Evolutionary conservation across 1,140 invertebrate species (phyloP), one percentile per base, ranked within the genome.

Genomic region (Pachypeltis micranthus): DNA sequence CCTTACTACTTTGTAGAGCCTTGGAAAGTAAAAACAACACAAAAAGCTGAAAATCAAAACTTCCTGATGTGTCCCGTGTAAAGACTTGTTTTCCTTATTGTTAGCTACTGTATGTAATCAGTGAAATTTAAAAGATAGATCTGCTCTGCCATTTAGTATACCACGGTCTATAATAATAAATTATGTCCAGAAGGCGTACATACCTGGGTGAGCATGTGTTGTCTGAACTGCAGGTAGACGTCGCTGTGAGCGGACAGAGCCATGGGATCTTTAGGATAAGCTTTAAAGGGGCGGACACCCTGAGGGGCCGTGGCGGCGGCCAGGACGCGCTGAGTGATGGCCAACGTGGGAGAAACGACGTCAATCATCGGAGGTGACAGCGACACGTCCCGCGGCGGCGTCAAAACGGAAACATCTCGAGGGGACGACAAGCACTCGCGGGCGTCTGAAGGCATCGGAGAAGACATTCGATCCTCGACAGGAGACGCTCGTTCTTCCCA

Each of bases 191-290:
- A n/a, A 1, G 78, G 77, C 51, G 73, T 77, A 58, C 79, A 78
- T 21, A 87, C 81, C n/a, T 82, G 80, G 1, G 81, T 75, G 0
- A 89, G 70, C 70, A 87, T 83, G 47, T 79, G 74, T 34, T 81
- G 76, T 10, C 86, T 77, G 66, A 88, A 90, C 29, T 81, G 80
- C 1, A 77, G 74, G 68, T 84, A 90, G 1, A 81, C 80, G 44
- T 83, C 79, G 47, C 81, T 79, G 0, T 79, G 79, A 0, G 80
- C 72, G 0, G 80, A 78, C 2, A 87, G 75, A 0, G 77, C 73
- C 0, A 86, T 66, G 0, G 84, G 82, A 70, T 86, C 82, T 62
- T 83, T 82, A 0, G 85, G 83, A 67, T 87, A 87, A 0, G 84
- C 84, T 72, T 88, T 85, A 69, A 88, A 87, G 1, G 80, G 86